These are phyloP conservation scores for Hormaphis cornu DNA, from an alignment of 1,140 invertebrate species.

Conservation along the genomic window DNA sequence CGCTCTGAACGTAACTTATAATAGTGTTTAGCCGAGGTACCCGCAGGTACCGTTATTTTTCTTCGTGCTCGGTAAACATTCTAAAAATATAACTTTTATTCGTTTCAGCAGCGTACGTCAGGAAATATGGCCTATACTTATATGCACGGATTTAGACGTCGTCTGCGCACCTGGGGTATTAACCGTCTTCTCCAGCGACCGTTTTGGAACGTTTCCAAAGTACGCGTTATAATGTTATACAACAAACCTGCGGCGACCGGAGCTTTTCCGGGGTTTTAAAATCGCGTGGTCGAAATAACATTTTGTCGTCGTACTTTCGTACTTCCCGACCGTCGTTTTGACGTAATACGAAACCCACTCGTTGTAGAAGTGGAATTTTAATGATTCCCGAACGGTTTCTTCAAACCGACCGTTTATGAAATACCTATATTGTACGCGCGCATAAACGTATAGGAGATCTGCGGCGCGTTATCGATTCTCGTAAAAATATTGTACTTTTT, in stretches of 20 bases:
- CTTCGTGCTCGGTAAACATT: neutral
- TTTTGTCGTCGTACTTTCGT: too few relatives aligned
- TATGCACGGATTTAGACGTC: conserved; percentile 25
- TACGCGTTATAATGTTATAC: conserved; percentile 2
- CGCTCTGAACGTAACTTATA: too few relatives aligned
- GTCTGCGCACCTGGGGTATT: conserved; percentile 20
- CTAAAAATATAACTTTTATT: neutral
- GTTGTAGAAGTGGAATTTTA: too few relatives aligned
- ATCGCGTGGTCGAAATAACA: too few relatives aligned
- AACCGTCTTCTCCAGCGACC: neutral
- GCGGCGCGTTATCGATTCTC: neutral
- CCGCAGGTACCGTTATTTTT: too few relatives aligned
- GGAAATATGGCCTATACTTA: conserved; percentile 4
- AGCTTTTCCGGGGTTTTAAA: neutral
- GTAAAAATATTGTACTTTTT: neutral
- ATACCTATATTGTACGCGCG: neutral
- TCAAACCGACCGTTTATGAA: too few relatives aligned
- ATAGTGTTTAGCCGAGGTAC: too few relatives aligned
- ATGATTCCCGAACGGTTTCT: too few relatives aligned
- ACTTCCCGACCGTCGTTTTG: too few relatives aligned
- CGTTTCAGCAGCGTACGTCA: neutral
- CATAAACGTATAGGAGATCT: too few relatives aligned
- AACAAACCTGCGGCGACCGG: conserved; percentile 3
- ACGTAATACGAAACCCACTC: too few relatives aligned
- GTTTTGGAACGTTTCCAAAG: conserved; percentile 18